These are phyloP conservation scores for Cordilura impudica DNA, from an alignment of 2,888 invertebrate species.

Conservation along the genomic window DNA sequence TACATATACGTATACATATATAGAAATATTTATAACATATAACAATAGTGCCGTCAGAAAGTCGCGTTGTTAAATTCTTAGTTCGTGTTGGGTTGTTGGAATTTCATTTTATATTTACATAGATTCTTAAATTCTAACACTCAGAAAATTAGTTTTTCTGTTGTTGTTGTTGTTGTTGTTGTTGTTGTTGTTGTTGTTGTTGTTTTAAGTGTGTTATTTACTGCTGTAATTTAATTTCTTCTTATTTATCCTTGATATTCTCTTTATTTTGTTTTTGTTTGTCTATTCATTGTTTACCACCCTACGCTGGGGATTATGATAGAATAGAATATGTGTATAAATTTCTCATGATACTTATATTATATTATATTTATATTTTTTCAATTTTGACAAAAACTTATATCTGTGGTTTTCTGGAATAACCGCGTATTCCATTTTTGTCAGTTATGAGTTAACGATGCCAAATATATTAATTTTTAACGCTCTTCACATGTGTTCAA, in stretches of 20 bases:
- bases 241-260: slow-evolving; percentile 1
- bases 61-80: slow-evolving; percentile 32
- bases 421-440: no score
- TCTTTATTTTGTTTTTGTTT: not conserved
- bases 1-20: no score
- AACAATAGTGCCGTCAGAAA: slow-evolving; percentile 54
- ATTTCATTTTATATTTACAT: slow-evolving; percentile 50
- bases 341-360: no score
- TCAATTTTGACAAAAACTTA: no score
- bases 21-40: slow-evolving; percentile 32
- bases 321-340: no score
- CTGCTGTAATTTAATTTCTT: not conserved
- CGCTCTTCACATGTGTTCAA: no score
- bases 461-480: no score
- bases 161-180: not conserved
- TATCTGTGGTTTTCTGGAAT: no score
- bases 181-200: no score
- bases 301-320: not conserved
- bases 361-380: no score
- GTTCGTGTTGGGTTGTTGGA: slow-evolving; percentile 25
- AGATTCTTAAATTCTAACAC: not conserved
- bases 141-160: not conserved
- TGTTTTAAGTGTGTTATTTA: not conserved
- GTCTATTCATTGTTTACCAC: not conserved
- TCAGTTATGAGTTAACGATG: no score